A percentile compares a stretch with the other conserved stretches of the same genome.
Conservation (phyloP, 2,888 invertebrate species). For the Calephelis perditalis region DNA sequence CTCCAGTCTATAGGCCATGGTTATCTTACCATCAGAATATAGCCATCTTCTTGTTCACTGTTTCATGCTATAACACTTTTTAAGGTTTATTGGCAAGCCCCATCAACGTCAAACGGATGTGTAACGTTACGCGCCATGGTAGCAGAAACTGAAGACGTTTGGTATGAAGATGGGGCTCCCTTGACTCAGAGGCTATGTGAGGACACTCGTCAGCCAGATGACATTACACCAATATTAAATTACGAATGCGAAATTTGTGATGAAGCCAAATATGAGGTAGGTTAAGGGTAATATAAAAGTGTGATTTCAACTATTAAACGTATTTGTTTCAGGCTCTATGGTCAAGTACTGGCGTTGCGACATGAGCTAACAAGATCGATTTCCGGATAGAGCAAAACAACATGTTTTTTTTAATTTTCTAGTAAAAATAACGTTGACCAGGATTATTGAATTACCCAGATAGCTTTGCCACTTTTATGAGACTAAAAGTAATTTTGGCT, state of each 20-base stretch:
- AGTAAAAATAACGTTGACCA: no score
- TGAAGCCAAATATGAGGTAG: conserved; percentile 68
- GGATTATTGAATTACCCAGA: no score
- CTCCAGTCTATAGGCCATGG: no score
- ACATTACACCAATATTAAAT: conserved; percentile 54
- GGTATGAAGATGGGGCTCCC: conserved; percentile 63
- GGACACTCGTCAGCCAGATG: conserved; percentile 62
- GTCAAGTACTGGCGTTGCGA: not conserved
- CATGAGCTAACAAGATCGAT: no score
- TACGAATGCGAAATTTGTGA: conserved; percentile 59
- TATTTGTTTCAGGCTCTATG: not conserved
- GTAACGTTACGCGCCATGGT: conserved; percentile 65
- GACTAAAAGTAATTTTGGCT: no score
- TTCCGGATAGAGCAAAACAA: no score
- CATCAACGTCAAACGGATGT: conserved; percentile 57
- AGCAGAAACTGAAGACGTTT: conserved; percentile 53
- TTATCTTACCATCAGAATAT: no score
- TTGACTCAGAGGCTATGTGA: conserved; percentile 55
- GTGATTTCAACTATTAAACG: no score
- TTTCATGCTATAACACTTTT: not conserved
- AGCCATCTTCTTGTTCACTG: no score
- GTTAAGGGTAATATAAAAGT: not conserved
- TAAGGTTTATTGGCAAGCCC: conserved; percentile 68
- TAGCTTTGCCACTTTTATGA: no score
- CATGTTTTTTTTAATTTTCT: no score